Conservation (phyloP, 2,113 vertebrate genomes). For the Hyperopisus bebe region DNA sequence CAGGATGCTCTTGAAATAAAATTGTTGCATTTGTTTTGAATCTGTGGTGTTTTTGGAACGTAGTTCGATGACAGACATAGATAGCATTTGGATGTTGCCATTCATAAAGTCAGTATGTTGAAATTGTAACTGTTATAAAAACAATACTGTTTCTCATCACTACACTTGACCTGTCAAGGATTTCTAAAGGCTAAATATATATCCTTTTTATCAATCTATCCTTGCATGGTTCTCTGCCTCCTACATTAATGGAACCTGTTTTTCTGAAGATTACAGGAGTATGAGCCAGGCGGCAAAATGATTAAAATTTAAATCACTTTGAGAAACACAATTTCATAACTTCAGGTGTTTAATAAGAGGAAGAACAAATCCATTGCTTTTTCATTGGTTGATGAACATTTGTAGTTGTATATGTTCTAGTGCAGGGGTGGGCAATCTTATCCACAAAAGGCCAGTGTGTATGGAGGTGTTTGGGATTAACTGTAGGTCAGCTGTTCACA, state of each 20-base stretch:
- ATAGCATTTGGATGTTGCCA: not conserved
- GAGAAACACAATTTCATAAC: not conserved
- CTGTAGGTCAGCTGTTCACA: not conserved
- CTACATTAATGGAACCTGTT: not conserved
- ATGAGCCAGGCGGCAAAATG: not conserved
- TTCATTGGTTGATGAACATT: not conserved
- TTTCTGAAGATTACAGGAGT: not conserved
- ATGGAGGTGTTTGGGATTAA: not conserved
- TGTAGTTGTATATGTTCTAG: not conserved
- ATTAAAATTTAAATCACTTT: not conserved
- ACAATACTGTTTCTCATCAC: not conserved
- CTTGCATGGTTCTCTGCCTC: not conserved
- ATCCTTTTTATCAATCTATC: not conserved
- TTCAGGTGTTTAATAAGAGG: not conserved
- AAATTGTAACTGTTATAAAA: not conserved
- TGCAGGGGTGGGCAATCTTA: not conserved
- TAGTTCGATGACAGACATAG: not conserved
- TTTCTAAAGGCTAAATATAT: constrained; percentile 6
- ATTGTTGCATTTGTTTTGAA: not conserved
- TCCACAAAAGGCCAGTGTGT: not conserved
- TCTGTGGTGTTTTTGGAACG: not conserved
- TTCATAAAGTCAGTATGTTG: not conserved
- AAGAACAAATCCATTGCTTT: not conserved
- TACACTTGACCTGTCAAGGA: not conserved
- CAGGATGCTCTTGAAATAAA: not conserved